Conservation (phyloP, 2,797 vertebrate genomes). For the Antrozous pallidus region DNA sequence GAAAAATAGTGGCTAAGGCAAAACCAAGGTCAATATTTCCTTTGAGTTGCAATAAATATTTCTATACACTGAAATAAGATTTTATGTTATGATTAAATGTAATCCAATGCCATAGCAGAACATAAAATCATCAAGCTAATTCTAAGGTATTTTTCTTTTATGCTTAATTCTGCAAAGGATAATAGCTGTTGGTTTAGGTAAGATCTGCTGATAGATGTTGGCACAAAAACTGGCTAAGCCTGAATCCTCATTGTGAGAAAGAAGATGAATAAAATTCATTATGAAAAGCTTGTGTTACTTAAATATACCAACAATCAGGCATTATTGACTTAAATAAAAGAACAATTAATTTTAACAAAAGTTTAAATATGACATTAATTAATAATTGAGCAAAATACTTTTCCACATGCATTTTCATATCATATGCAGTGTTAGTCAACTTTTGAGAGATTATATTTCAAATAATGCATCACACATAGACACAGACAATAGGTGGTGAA, state of each 20-base stretch:
- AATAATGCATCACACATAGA: neutral
- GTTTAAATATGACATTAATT: neutral
- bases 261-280: neutral
- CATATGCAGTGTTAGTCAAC: neutral
- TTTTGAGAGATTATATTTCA: neutral
- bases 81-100: constrained; percentile 6
- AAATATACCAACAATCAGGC: neutral
- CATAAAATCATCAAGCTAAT: neutral
- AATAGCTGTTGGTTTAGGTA: neutral
- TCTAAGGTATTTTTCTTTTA: neutral
- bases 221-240: neutral
- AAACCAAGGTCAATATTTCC: constrained; percentile 31
- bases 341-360: neutral
- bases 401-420: neutral
- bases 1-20: constrained; percentile 36
- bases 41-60: constrained; percentile 38
- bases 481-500: too few relatives aligned
- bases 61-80: constrained; percentile 23
- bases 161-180: neutral
- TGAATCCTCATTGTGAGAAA: neutral
- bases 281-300: neutral
- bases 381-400: neutral
- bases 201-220: neutral
- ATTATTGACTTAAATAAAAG: constrained; percentile 7
- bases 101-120: neutral